These are phyloP conservation scores for Autographa gamma DNA, from an alignment of 2,888 invertebrate species.

Conservation along the genomic window DNA sequence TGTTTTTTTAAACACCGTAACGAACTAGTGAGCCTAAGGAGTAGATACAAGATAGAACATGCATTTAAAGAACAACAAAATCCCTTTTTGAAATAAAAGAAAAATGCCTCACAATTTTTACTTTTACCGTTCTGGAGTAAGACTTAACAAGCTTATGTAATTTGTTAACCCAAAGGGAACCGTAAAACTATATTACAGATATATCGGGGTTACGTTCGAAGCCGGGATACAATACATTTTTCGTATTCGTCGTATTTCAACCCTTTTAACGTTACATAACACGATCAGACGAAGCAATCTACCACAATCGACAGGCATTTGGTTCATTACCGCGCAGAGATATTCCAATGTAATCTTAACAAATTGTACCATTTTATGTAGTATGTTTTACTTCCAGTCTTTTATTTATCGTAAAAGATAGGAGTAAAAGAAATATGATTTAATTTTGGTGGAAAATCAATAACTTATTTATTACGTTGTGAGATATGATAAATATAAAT, in stretches of 20 bases:
- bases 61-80: not conserved
- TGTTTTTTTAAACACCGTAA: too few species aligned
- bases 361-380: not conserved
- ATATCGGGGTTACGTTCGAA: slow-evolving; percentile 10
- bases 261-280: slow-evolving; percentile 39
- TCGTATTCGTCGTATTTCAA: slow-evolving; percentile 32
- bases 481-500: too few species aligned
- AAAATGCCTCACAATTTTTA: not conserved
- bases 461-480: too few species aligned
- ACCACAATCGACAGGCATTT: slow-evolving; percentile 27
- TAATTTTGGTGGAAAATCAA: too few species aligned
- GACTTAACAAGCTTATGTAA: not conserved
- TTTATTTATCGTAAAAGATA: too few species aligned
- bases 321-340: slow-evolving; percentile 25
- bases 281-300: slow-evolving; percentile 32
- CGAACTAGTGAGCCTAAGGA: too few species aligned
- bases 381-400: too few species aligned
- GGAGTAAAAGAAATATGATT: too few species aligned
- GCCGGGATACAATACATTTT: slow-evolving; percentile 18
- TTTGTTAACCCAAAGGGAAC: slow-evolving; percentile 14
- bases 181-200: slow-evolving; percentile 19
- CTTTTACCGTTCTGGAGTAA: not conserved
- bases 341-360: slow-evolving; percentile 2
- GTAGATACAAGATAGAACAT: too few species aligned
- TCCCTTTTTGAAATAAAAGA: not conserved